Base-by-base conservation (phyloP, 2,888 invertebrate genomes). In the Marasmarcha lunaedactyla region DNA sequence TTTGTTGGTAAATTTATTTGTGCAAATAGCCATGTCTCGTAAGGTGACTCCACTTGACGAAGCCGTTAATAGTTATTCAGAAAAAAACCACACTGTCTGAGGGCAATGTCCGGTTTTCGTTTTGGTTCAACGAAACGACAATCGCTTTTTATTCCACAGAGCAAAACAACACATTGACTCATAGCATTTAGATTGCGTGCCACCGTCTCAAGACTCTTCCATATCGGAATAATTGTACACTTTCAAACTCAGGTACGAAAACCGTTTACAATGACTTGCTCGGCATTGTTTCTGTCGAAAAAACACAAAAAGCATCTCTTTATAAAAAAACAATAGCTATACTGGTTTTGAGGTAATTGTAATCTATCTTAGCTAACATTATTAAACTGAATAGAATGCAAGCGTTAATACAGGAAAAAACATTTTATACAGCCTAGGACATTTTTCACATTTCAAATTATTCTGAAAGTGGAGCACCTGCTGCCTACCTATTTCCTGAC, bases 71-170 rank as follows among this genome's bases (percentile, higher is more conserved):
- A 49, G 42, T 52, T 43, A 46, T 55, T 48, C 48, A 55, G 60
- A 61, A 71, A 73, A 71, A 64, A 71, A 68, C 62, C 54, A 46
- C 52, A 47, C 50, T 44, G 53, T 57, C 54, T 42, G 71, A 68
- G 81, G 76, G 74, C 83, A 81, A 70, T 57, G 81, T 63, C 76
- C 81, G 72, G 65, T 67, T 73, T 71, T 62, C 63, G 69, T 62
- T 68, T 62, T 66, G 63, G 67, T 74, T 71, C 63, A 65, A 59
- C 63, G 63, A 68, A 64, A 52, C 46, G 54, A 52, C 53, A 55
- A 52, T 49, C 30, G 30, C 30, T 2, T 46, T 50, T 53, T 50
- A 62, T 58, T 59, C 51, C 50, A 61, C 57, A 59, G 35, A 37
- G 45, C 52, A 50, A 54, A 55, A 54, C 47, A 51, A 50, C 50